Percentiles rank a stretch among this genome's conserved stretches.
phyloP scores from a whole-genome alignment of 2,888 invertebrate genomes.

The Ceriagrion tenellum region DNA sequence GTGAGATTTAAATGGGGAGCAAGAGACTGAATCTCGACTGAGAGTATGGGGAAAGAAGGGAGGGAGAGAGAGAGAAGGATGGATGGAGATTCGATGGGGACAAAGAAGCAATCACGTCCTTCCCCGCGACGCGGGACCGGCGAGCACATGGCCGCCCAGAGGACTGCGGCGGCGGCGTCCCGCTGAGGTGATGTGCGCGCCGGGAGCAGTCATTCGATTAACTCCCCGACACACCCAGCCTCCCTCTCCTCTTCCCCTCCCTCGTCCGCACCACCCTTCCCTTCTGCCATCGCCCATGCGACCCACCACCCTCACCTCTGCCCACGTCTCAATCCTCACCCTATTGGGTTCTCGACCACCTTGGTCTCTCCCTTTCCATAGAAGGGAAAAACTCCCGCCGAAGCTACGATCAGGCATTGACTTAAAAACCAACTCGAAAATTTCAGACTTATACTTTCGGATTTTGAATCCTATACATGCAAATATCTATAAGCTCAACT shows the following conservation, averaged over 20 bases:
- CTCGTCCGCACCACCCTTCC: too few relatives aligned
- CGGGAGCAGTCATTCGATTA: conserved; percentile 45
- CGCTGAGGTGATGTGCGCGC: conserved; percentile 33
- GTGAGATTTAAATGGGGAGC: not conserved
- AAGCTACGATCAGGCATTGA: not conserved
- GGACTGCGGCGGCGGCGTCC: not conserved
- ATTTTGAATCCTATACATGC: too few relatives aligned
- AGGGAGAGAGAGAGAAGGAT: not conserved
- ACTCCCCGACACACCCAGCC: not conserved
- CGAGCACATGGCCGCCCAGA: not conserved
- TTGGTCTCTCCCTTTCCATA: not conserved
- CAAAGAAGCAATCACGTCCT: conserved; percentile 52
- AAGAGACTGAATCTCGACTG: not conserved
- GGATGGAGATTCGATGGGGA: not conserved
- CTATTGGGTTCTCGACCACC: not conserved
- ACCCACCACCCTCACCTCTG: not conserved
- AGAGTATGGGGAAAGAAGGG: not conserved
- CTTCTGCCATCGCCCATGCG: too few relatives aligned
- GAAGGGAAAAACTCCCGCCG: not conserved
- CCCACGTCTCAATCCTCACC: not conserved
- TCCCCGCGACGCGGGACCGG: not conserved
- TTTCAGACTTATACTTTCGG: too few relatives aligned
- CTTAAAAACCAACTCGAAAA: too few relatives aligned
- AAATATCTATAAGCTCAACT: too few relatives aligned
- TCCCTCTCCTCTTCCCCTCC: too few relatives aligned